A percentile compares a stretch with the other conserved stretches of the same genome.
phyloP scores from a whole-genome alignment of 2,888 invertebrate genomes.

The Diarsia dahlii region DNA sequence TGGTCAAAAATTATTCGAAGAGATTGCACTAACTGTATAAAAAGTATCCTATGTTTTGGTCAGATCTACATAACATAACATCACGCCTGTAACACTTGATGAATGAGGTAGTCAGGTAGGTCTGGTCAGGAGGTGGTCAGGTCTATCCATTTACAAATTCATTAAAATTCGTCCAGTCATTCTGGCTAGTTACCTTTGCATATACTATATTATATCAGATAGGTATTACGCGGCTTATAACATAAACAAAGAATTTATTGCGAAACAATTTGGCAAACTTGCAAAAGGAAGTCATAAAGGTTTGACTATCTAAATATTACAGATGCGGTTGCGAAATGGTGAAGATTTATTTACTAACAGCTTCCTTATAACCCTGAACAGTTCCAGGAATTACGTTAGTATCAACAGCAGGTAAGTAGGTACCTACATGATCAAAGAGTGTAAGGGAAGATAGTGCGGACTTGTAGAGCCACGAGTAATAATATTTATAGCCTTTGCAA shows the following conservation, averaged over 20 bases:
- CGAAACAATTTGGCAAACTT: slow-evolving; percentile 30
- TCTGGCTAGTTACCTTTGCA: not conserved
- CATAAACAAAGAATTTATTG: slow-evolving; percentile 22
- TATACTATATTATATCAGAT: not conserved
- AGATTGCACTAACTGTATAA: not conserved
- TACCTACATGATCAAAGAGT: not conserved
- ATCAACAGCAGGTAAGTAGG: no score
- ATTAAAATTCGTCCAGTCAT: not conserved
- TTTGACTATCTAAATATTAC: slow-evolving; percentile 23
- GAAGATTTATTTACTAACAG: slow-evolving; percentile 12
- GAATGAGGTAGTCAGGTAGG: no score
- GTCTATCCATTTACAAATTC: not conserved
- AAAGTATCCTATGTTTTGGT: not conserved
- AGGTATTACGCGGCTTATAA: slow-evolving; percentile 15
- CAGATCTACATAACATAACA: not conserved
- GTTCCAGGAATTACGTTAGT: not conserved
- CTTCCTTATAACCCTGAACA: slow-evolving; percentile 24
- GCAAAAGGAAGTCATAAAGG: slow-evolving; percentile 39
- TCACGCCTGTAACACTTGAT: no score
- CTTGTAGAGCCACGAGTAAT: no score
- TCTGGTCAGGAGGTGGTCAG: not conserved
- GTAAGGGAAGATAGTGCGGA: not conserved
- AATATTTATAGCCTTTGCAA: no score
- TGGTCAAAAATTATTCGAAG: not conserved
- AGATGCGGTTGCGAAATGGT: slow-evolving; percentile 25